Evolutionary conservation across 2,113 vertebrate species (phyloP).

Genomic region (Globicephala melas): DNA sequence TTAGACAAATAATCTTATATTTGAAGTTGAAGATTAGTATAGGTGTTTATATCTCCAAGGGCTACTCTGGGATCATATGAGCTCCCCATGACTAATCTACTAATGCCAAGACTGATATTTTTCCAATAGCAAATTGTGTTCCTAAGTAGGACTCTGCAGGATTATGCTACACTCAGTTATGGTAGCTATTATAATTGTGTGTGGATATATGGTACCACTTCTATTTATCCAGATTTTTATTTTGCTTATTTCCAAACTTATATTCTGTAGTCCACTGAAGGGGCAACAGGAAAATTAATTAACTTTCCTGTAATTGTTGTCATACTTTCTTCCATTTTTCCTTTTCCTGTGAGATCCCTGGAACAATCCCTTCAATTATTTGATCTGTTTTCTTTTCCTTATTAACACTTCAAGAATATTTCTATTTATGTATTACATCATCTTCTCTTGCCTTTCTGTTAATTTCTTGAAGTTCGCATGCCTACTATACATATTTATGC

Average conservation of each 20-base stretch:
- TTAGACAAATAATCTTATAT: not conserved
- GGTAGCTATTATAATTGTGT: not conserved
- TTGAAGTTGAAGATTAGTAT: not conserved
- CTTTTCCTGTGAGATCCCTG: not conserved
- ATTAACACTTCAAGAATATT: not conserved
- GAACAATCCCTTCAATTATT: not conserved
- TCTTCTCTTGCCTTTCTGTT: not conserved
- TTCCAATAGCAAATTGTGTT: not conserved
- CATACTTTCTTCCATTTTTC: not conserved
- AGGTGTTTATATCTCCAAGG: not conserved
- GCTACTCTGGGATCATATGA: not conserved
- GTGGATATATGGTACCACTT: not conserved
- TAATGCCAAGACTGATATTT: not conserved
- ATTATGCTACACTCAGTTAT: not conserved
- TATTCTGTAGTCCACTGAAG: not conserved
- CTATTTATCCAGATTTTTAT: not conserved
- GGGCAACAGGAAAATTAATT: not conserved
- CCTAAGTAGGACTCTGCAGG: not conserved
- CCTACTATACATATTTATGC: not conserved
- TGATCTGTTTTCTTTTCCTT: not conserved
- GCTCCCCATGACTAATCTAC: not conserved
- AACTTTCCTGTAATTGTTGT: not conserved
- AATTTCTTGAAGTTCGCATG: not conserved
- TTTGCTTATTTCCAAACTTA: not conserved
- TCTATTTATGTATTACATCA: not conserved